Percentiles rank a stretch among this genome's conserved stretches.
These are phyloP conservation scores for Schizopygopsis malacanthus DNA, from an alignment of 2,797 vertebrate genomes.

Conservation along the genomic window DNA sequence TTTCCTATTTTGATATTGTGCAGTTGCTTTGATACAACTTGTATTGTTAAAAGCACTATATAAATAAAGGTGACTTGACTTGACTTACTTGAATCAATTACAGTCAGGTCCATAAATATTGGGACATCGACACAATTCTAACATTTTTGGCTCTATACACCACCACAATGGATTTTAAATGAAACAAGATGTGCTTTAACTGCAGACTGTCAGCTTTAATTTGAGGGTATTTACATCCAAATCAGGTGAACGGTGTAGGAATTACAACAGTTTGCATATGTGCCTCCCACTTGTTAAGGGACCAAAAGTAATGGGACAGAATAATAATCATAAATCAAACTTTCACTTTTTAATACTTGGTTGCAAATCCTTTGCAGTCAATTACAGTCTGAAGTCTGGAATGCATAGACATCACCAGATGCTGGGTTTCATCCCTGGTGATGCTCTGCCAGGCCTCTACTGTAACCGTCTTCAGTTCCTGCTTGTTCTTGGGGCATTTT, in stretches of 20 bases:
- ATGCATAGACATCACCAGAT: not conserved
- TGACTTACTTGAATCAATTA: no score
- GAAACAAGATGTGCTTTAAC: not conserved
- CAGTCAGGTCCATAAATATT: no score
- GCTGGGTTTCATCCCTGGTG: conserved; percentile 14
- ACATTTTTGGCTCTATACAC: no score
- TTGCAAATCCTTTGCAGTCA: conserved; percentile 31
- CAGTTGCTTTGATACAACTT: no score
- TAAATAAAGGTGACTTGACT: no score
- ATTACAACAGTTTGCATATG: not conserved
- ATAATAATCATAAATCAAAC: conserved; percentile 13
- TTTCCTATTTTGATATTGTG: no score
- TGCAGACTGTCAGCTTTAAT: not conserved
- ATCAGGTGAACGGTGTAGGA: not conserved
- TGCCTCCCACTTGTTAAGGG: conserved; percentile 41
- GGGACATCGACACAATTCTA: no score
- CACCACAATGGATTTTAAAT: no score
- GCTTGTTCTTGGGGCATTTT: no score
- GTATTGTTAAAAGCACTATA: no score
- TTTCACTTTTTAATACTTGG: conserved; percentile 20
- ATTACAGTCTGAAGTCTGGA: conserved; percentile 20
- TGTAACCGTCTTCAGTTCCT: no score
- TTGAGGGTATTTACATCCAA: not conserved
- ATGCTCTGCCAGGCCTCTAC: not conserved
- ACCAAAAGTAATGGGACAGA: conserved; percentile 36